Percentiles rank a stretch among this genome's conserved stretches.
phyloP scores from a whole-genome alignment of 2,888 invertebrate species.

The Rhingia campestris region DNA sequence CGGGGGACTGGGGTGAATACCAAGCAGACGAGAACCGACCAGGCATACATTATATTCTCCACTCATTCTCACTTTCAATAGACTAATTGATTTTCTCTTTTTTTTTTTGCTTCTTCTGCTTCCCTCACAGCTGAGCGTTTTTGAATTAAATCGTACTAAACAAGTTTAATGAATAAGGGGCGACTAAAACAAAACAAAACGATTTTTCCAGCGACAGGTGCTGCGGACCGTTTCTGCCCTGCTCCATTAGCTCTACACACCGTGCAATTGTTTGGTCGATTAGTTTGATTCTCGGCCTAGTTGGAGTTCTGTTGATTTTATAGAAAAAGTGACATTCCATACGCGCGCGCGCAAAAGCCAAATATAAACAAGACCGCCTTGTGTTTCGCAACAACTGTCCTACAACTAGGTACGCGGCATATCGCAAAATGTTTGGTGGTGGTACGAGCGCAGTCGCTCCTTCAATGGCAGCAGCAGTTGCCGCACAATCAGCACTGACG shows the following conservation, averaged over 20 bases:
- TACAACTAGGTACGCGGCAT: slow-evolving; percentile 20
- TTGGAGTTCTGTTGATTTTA: slow-evolving; percentile 23
- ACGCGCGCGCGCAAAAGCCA: slow-evolving; percentile 15
- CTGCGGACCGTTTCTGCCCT: slow-evolving; percentile 20
- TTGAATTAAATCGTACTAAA: slow-evolving; percentile 64
- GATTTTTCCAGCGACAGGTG: slow-evolving; percentile 52
- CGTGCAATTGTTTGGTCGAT: slow-evolving; percentile 65
- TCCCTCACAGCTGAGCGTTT: slow-evolving; percentile 44
- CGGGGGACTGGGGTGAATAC: background rate
- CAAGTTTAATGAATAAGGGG: slow-evolving; percentile 41
- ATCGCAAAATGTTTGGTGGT: slow-evolving; percentile 54
- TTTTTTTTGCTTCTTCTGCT: slow-evolving; percentile 22
- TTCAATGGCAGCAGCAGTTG: slow-evolving; percentile 43
- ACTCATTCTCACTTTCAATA: slow-evolving; percentile 69
- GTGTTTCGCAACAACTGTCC: background rate
- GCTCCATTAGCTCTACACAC: slow-evolving; percentile 45
- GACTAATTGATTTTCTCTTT: slow-evolving; percentile 62
- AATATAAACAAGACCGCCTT: slow-evolving; percentile 39
- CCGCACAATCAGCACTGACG: slow-evolving; percentile 40
- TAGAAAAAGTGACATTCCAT: slow-evolving; percentile 28
- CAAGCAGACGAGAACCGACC: slow-evolving; percentile 8
- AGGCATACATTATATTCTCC: slow-evolving; percentile 19
- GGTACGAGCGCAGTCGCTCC: slow-evolving; percentile 23
- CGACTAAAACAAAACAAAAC: slow-evolving; percentile 1
- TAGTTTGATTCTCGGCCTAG: slow-evolving; percentile 30